phyloP scores from a whole-genome alignment of 2,113 vertebrate species.

The Rhipidura dahli region DNA sequence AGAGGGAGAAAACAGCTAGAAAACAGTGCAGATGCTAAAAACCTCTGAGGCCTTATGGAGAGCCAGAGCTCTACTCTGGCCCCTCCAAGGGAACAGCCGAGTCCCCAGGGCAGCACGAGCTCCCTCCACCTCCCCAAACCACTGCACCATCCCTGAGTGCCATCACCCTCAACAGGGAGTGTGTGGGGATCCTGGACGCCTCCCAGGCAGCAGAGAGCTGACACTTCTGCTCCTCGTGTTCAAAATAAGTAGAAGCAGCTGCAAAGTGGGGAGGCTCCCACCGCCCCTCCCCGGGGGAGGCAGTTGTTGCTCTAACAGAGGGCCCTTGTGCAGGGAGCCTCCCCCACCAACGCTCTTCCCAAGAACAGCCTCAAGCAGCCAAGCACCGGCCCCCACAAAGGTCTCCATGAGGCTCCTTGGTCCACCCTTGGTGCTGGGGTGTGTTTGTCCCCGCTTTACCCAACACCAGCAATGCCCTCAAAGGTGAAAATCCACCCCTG shows the following conservation, averaged over 20 bases:
- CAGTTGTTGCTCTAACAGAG: constrained; percentile 57
- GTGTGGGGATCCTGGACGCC: background rate
- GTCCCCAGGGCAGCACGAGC: background rate
- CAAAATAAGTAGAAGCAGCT: constrained; percentile 32
- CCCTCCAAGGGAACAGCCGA: fast-evolving
- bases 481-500: background rate
- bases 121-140: background rate
- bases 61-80: background rate
- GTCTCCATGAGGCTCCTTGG: fast-evolving
- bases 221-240: background rate
- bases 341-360: background rate
- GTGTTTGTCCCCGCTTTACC: background rate
- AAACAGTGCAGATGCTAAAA: background rate
- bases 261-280: background rate
- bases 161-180: background rate
- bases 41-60: fast-evolving
- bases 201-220: background rate
- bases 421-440: background rate
- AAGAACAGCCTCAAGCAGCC: background rate
- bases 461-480: background rate
- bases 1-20: background rate
- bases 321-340: background rate
- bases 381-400: background rate
- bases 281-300: background rate
- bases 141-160: background rate